These are phyloP conservation scores for Miniopterus natalensis DNA, from an alignment of 2,113 vertebrate species.

Conservation along the genomic window DNA sequence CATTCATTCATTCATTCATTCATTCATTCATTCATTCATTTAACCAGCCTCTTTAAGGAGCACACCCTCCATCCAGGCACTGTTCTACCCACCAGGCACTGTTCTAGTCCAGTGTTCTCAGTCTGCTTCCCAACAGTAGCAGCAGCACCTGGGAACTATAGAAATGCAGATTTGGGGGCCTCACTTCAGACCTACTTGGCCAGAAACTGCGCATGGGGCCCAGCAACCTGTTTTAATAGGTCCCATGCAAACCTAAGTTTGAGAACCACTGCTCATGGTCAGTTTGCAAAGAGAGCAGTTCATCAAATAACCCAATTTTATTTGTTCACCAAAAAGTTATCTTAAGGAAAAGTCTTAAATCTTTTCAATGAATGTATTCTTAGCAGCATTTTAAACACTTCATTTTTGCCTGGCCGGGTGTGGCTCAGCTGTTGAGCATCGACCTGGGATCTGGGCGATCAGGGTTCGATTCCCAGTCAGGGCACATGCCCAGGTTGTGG, in stretches of 20 bases:
- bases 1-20: neutral
- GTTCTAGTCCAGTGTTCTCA: neutral
- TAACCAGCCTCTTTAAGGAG: neutral
- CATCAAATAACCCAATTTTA: neutral
- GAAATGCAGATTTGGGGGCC: neutral
- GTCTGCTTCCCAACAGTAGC: neutral
- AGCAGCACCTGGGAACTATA: neutral
- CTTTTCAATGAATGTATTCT: neutral
- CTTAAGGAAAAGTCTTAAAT: neutral
- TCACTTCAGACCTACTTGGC: too few species aligned
- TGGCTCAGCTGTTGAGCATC: too few species aligned
- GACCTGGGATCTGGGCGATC: too few species aligned
- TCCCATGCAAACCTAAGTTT: too few species aligned
- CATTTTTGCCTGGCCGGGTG: neutral
- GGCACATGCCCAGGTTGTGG: too few species aligned
- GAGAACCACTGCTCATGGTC: neutral
- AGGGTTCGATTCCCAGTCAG: too few species aligned
- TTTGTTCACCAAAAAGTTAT: neutral
- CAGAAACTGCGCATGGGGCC: neutral
- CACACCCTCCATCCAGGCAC: neutral
- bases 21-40: neutral
- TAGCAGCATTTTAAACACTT: neutral
- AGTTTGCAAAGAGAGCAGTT: too few species aligned
- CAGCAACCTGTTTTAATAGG: too few species aligned
- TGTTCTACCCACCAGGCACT: neutral